A percentile compares a stretch with the other conserved stretches of the same genome.
These are phyloP conservation scores for Aphaenogaster ashmeadi DNA, from an alignment of 1,140 invertebrate genomes.

Conservation along the genomic window DNA sequence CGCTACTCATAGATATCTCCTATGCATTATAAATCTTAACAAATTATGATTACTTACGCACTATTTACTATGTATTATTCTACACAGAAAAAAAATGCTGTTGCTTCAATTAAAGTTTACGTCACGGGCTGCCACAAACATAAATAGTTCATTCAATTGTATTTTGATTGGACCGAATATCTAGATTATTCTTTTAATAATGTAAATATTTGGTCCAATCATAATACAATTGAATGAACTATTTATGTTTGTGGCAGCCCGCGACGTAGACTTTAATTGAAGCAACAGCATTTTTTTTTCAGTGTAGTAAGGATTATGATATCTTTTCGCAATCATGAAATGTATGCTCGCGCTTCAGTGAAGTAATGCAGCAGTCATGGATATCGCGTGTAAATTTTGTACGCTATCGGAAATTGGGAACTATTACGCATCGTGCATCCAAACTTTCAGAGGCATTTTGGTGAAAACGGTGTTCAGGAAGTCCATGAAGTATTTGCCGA, in stretches of 20 bases:
- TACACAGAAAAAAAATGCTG: too few species aligned
- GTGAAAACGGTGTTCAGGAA: constrained; percentile 93
- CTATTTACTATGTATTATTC: not conserved
- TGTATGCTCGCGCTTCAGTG: not conserved
- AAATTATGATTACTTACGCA: not conserved
- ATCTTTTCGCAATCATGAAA: not conserved
- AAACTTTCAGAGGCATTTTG: constrained; percentile 92
- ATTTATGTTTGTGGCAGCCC: too few species aligned
- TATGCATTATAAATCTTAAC: not conserved
- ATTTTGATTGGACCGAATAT: too few species aligned
- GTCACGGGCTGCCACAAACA: too few species aligned
- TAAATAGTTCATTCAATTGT: too few species aligned
- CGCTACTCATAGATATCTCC: not conserved
- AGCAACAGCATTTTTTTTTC: too few species aligned
- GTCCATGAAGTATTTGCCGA: constrained; percentile 92
- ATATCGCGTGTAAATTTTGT: not conserved
- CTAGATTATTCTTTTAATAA: too few species aligned
- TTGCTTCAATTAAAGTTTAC: too few species aligned
- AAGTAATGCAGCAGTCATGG: constrained; percentile 24
- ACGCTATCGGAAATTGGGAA: not conserved
- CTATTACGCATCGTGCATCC: constrained; percentile 88
- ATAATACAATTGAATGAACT: too few species aligned
- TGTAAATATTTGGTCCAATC: too few species aligned
- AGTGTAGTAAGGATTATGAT: not conserved
- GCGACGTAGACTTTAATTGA: too few species aligned